phyloP scores from a whole-genome alignment of 2,797 vertebrate genomes.

The Tapera naevia region DNA sequence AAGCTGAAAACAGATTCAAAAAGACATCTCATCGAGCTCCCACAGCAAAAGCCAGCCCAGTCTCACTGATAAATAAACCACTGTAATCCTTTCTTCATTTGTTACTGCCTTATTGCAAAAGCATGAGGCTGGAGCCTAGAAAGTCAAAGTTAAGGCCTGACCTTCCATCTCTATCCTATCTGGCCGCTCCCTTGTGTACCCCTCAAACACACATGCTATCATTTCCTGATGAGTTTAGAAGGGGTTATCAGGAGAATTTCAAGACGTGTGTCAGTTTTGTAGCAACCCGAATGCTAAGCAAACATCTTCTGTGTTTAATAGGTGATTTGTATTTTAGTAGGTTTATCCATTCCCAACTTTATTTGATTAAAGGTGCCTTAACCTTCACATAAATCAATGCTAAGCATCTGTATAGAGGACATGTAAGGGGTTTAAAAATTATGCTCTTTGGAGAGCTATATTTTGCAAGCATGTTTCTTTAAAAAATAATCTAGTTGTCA shows the following conservation, averaged over 20 bases:
- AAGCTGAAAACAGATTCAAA: neutral
- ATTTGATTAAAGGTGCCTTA: constrained; percentile 75
- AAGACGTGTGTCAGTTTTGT: constrained; percentile 67
- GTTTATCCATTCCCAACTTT: constrained; percentile 65
- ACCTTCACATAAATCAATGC: constrained; percentile 65
- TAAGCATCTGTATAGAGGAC: neutral
- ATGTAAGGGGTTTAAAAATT: constrained; percentile 31
- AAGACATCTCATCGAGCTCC: neutral
- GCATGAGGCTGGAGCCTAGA: neutral
- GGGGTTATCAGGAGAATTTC: constrained; percentile 63
- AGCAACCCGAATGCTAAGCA: constrained; percentile 62
- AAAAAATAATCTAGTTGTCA: neutral
- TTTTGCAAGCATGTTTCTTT: neutral
- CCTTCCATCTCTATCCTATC: constrained; percentile 10
- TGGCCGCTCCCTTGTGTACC: constrained; percentile 25
- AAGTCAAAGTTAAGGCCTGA: constrained; percentile 58
- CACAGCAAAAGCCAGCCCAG: neutral
- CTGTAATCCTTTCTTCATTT: neutral
- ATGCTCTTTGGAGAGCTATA: neutral
- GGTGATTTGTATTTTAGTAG: constrained; percentile 62
- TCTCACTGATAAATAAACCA: neutral
- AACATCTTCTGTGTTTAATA: constrained; percentile 68
- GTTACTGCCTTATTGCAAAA: constrained; percentile 5
- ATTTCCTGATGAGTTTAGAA: constrained; percentile 44
- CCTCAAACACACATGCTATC: constrained; percentile 24